Base-by-base conservation (phyloP, 2,888 invertebrate genomes). In the Oithona nana region DNA sequence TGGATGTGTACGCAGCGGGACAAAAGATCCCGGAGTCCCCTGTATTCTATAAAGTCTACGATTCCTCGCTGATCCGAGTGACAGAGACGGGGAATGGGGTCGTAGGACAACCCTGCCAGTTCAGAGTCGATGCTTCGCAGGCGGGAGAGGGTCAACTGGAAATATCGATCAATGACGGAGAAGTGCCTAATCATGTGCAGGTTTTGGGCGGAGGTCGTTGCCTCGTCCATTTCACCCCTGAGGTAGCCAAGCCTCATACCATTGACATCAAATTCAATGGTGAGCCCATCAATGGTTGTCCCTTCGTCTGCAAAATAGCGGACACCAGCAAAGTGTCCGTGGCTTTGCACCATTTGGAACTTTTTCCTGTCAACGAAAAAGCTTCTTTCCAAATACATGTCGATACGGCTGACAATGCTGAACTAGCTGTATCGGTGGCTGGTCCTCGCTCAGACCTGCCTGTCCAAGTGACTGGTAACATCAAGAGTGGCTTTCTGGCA, bases 71-170 rank as follows among this genome's bases (percentile, higher is more conserved):
- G 67, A 93, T 97, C 71, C 84, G 87, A 77, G 89, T 97, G 67
- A 88, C 92, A 62, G 90, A 94, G 73, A 86, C 95, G 31, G 86
- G 88, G 68, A 88, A 86, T 70, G 94, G 92, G 65, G 83, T 88
- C 65, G 90, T 95, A 49, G 94, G 94, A 62, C 89, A 94, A 74
- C 88, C 92, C 66, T 90, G 93, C 71, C 92, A 94, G 75, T 97
- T 98, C 75, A 83, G 86, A 82, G 97, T 98, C 74, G 95, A 97
- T 76, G 97, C 95, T 57, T 90, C 89, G 71, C 88, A 92, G 71
- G 97, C 97, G 60, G 98, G 98, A 50, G 97, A 97, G 78, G 98
- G 98, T 58, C 95, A 97, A 76, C 79, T 98, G 70, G 97, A 98
- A 80, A 98, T 98, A 71, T 94, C 94, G 69, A 94, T 98, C 72